Evolutionary conservation across 1,140 invertebrate species (phyloP).

Genomic region (Bombus terrestris): DNA sequence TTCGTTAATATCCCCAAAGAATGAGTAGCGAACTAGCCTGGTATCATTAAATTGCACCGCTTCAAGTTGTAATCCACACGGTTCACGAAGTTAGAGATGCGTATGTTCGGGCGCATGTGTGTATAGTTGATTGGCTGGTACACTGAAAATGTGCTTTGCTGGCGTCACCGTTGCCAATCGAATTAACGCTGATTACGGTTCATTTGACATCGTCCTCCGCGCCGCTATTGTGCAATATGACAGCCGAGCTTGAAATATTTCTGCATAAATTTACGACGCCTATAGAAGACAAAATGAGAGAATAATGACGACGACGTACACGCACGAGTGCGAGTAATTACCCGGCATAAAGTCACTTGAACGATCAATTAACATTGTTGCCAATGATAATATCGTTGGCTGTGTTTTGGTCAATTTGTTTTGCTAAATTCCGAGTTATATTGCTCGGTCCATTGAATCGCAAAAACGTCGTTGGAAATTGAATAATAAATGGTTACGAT

Average conservation of each 20-base stretch:
- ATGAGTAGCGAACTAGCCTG: constrained; percentile 42
- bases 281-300: constrained; percentile 29
- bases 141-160: constrained; percentile 37
- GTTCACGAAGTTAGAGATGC: constrained; percentile 16
- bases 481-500: not conserved
- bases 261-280: constrained; percentile 28
- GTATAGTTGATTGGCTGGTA: constrained; percentile 48
- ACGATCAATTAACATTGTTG: constrained; percentile 19
- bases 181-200: constrained; percentile 59
- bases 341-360: not conserved
- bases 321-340: not conserved
- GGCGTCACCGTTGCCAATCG: constrained; percentile 40
- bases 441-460: not conserved
- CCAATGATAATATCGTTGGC: not conserved
- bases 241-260: constrained; percentile 18
- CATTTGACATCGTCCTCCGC: constrained; percentile 38
- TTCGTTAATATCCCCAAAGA: constrained; percentile 11
- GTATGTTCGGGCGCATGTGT: constrained; percentile 12
- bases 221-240: constrained; percentile 35
- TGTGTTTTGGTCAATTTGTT: not conserved
- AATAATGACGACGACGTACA: constrained; percentile 1
- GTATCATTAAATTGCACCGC: constrained; percentile 29
- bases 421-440: not conserved
- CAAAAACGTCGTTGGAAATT: not conserved
- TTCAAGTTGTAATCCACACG: constrained; percentile 38